Evolutionary conservation across 2,797 vertebrate genomes (phyloP), one percentile per base, ranked within the genome.

Genomic region (Fratercula arctica): DNA sequence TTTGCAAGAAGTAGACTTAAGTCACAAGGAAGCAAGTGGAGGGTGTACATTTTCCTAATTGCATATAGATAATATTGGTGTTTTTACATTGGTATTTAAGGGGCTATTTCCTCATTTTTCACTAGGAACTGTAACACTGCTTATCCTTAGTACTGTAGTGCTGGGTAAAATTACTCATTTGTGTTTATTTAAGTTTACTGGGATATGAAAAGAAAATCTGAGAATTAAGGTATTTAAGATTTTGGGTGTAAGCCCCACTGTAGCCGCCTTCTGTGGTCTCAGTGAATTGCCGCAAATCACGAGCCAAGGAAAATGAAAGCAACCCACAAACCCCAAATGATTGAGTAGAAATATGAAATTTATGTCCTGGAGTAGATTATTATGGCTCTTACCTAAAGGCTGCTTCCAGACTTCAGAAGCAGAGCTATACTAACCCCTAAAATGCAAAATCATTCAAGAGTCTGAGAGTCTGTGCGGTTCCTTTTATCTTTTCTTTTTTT

Each of bases 381-480:
- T 14, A 6, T 1, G 11, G 16, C 12, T 54, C 11, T 57, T 43
- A 33, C 10, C 13, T 53, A 18, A 56, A 39, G 26, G 21, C 15
- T 23, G 13, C 53, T 83, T 54, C 43, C 37, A 92, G 17, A 48
- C n/a, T 72, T 75, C 16, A 19, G 45, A 72, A 28, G 10, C 25
- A 67, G 48, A 54, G 16, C 20, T 56, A 4, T 67, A 9, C 21
- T 35, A 33, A 14, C 23, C 13, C 13, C 45, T 59, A 29, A 29
- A 76, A 51, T 13, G 24, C 57, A 79, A 67, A 84, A 56, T 26
- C 6, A 6, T 21, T 39, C n/a, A 21, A 16, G 21, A 37, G 4
- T 4, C 3, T 19, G 1, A 16, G 21, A 37, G 5, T 4, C 3
- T 19, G 1, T 9, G 16, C 2, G 1, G 16, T 59, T 43, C 5